Evolutionary conservation across 2,888 invertebrate genomes (phyloP), one percentile per base, ranked within the genome.

Genomic region (Stenodema calcarata): DNA sequence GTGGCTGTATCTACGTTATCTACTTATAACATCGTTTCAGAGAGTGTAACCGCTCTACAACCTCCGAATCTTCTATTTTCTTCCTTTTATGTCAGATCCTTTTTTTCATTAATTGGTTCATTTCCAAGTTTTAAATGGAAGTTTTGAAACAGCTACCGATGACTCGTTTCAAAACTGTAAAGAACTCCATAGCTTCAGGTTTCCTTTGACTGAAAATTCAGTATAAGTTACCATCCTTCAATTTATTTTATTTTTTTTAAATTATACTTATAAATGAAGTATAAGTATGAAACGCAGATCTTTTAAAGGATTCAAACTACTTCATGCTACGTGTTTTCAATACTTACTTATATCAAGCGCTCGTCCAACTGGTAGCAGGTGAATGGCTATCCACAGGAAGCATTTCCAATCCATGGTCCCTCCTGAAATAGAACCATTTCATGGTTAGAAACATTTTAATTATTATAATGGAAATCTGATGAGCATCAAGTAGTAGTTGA

Each of bases 401-500:
- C 84, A 84, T 84, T 75, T 84, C 84, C 84, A 84, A 44, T 84
- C 84, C 84, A 84, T 84, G 28, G 16, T 44, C 35, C n/a, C 73
- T 73, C 84, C 84, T 84, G 75, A 42, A 84, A 84, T 0, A 47
- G 41, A 35, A 14, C 18, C 41, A 35, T 2, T 69, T 69, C 3
- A 6, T 28, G 1, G 69, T 69, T 2, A 7, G 27, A 69, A 27
- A 28, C 12, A n/a, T n/a, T n/a, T n/a, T n/a, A n/a, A n/a, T n/a
- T n/a, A n/a, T n/a, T n/a, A n/a, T n/a, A n/a, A n/a, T n/a, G n/a
- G n/a, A n/a, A n/a, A n/a, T n/a, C n/a, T n/a, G n/a, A n/a, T n/a
- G n/a, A n/a, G n/a, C n/a, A n/a, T n/a, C n/a, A n/a, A n/a, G n/a
- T n/a, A n/a, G n/a, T n/a, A n/a, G n/a, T n/a, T n/a, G n/a, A n/a